These are phyloP conservation scores for Mesochorus sp. DNA, from an alignment of 2,888 invertebrate species.

Conservation along the genomic window DNA sequence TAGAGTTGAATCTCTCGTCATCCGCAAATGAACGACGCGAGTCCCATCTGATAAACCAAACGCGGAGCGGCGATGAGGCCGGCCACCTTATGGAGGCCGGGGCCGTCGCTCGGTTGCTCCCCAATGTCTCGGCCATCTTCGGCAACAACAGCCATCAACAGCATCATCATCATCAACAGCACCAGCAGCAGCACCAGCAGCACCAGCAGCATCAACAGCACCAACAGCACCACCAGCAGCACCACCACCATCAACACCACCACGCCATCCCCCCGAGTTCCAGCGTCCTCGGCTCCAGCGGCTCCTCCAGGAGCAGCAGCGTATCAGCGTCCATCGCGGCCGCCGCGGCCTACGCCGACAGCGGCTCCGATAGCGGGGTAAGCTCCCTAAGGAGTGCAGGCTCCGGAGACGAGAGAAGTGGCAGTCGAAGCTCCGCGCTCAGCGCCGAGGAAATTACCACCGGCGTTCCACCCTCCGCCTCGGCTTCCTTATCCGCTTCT, in stretches of 20 bases:
- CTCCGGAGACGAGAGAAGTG: constrained; percentile 89
- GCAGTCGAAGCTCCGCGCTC: constrained; percentile 89
- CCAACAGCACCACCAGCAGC: constrained; percentile 8
- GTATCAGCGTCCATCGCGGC: constrained; percentile 67
- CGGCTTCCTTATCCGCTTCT: constrained; percentile 42
- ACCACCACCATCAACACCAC: background rate
- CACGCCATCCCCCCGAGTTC: constrained; percentile 23
- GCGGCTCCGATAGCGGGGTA: constrained; percentile 87
- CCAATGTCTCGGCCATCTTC: constrained; percentile 57
- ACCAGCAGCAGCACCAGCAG: constrained; percentile 67
- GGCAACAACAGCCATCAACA: constrained; percentile 21
- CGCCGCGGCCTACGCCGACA: constrained; percentile 81
- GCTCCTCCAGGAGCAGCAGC: constrained; percentile 66
- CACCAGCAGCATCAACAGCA: constrained; percentile 83
- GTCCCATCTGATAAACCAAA: constrained; percentile 62
- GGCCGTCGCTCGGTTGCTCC: constrained; percentile 68
- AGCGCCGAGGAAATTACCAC: constrained; percentile 88
- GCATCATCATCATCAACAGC: constrained; percentile 69
- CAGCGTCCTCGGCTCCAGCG: constrained; percentile 66
- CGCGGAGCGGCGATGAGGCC: constrained; percentile 77
- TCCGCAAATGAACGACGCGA: constrained; percentile 65
- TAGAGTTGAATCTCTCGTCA: constrained; percentile 58
- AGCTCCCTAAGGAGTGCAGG: constrained; percentile 89
- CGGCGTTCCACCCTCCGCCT: constrained; percentile 77
- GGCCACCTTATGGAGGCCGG: constrained; percentile 77